Evolutionary conservation across 2,113 vertebrate species (phyloP).

Genomic region (Deroptyus accipitrinus): DNA sequence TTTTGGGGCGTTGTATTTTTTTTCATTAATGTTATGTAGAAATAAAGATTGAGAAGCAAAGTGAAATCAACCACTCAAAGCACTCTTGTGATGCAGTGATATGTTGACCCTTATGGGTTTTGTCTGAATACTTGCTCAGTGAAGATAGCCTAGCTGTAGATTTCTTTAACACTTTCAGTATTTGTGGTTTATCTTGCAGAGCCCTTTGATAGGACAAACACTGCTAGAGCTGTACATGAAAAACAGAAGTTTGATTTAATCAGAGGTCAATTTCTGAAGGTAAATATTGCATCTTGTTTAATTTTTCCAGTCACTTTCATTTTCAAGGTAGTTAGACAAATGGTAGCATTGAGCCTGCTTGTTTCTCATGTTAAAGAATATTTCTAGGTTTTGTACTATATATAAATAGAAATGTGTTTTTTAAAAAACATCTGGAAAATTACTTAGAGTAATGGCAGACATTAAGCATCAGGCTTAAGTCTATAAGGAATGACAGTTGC

Average conservation of each 20-base stretch:
- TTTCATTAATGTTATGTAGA: neutral
- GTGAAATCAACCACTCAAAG: neutral
- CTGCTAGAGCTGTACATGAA: slow-evolving; percentile 93
- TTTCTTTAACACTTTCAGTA: neutral
- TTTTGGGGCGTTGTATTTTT: neutral
- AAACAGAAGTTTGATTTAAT: slow-evolving; percentile 89
- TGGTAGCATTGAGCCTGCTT: neutral
- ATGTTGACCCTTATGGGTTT: neutral
- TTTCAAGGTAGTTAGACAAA: neutral
- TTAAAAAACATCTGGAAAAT: neutral
- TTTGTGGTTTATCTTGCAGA: slow-evolving; percentile 76
- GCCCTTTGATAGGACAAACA: slow-evolving; percentile 94
- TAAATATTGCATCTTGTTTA: slow-evolving; percentile 56
- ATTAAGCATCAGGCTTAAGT: neutral
- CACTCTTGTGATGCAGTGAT: neutral
- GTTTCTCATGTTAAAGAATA: neutral
- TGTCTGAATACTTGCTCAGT: neutral
- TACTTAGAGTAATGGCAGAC: neutral
- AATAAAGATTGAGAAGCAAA: neutral
- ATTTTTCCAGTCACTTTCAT: neutral
- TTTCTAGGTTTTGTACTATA: neutral
- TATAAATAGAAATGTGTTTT: neutral
- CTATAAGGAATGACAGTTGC: neutral
- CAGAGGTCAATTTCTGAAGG: slow-evolving; percentile 83
- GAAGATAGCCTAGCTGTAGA: neutral